These are phyloP conservation scores for Aphelinus atriplicis DNA, from an alignment of 1,140 invertebrate species.

Conservation along the genomic window DNA sequence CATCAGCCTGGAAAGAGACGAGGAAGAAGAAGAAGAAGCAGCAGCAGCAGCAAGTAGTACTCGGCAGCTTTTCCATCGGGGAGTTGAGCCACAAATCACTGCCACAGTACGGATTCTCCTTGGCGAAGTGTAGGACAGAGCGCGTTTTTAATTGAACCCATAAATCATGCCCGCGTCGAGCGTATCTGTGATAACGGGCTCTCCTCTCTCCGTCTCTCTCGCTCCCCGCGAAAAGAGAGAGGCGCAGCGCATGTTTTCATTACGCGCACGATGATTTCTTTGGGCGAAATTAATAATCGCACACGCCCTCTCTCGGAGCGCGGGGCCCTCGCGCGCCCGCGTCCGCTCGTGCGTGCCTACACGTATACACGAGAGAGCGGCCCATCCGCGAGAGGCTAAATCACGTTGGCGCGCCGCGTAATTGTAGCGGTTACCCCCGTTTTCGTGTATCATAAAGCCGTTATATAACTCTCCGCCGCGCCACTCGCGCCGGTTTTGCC, in stretches of 20 bases:
- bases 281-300: slow-evolving; percentile 40
- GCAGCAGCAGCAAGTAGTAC: not conserved
- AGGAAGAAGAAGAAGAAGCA: too few relatives aligned
- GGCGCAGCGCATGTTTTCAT: slow-evolving; percentile 5
- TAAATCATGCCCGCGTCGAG: slow-evolving; percentile 34
- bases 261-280: slow-evolving; percentile 37
- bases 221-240: not conserved
- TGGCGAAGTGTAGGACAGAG: not conserved
- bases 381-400: slow-evolving; percentile 38
- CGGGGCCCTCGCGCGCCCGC: slow-evolving; percentile 6
- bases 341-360: not conserved
- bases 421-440: slow-evolving; percentile 45
- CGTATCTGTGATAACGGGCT: slow-evolving; percentile 37
- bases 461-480: slow-evolving; percentile 22
- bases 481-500: too few relatives aligned
- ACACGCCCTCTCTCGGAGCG: not conserved
- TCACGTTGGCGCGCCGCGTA: slow-evolving; percentile 39
- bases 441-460: slow-evolving; percentile 32
- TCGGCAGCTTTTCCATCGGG: not conserved
- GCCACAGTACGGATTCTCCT: slow-evolving; percentile 1
- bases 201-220: slow-evolving; percentile 1
- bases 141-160: slow-evolving; percentile 39
- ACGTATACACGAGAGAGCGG: too few relatives aligned
- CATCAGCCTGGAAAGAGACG: not conserved
- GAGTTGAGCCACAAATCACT: slow-evolving; percentile 4